Evolutionary conservation across 2,113 vertebrate genomes (phyloP).

Genomic region (Polyodon spathula): DNA sequence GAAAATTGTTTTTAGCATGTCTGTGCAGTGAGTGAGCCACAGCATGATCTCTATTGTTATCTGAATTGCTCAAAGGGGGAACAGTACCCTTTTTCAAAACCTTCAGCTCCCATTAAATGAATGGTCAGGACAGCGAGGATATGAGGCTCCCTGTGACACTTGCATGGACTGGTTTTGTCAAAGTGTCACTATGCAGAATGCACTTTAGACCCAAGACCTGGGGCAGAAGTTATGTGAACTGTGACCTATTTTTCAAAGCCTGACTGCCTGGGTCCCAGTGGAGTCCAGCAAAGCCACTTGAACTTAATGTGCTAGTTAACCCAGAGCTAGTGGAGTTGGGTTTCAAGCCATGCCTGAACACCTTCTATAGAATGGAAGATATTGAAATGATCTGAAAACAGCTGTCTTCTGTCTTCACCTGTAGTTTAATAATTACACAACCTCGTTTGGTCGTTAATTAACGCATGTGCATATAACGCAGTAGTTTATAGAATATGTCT

Average conservation of each 20-base stretch:
- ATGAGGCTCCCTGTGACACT: background rate
- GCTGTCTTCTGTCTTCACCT: too few relatives aligned
- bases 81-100: background rate
- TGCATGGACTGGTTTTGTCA: slow-evolving; percentile 14
- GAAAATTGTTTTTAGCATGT: background rate
- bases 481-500: too few relatives aligned
- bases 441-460: too few relatives aligned
- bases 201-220: slow-evolving; percentile 6
- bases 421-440: too few relatives aligned
- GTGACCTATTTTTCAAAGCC: slow-evolving; percentile 12
- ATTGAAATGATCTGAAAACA: too few relatives aligned
- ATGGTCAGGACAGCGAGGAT: background rate
- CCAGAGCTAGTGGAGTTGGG: slow-evolving; percentile 7
- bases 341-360: background rate
- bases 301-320: slow-evolving; percentile 22
- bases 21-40: background rate
- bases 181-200: background rate
- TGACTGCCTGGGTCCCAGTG: background rate
- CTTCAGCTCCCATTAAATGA: too few relatives aligned
- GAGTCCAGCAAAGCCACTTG: slow-evolving; percentile 11
- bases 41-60: background rate
- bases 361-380: slow-evolving; percentile 5
- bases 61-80: background rate
- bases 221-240: slow-evolving; percentile 14
- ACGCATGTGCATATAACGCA: too few relatives aligned